Base-by-base conservation (phyloP, 2,888 invertebrate genomes). In the Platycheirus albimanus region DNA sequence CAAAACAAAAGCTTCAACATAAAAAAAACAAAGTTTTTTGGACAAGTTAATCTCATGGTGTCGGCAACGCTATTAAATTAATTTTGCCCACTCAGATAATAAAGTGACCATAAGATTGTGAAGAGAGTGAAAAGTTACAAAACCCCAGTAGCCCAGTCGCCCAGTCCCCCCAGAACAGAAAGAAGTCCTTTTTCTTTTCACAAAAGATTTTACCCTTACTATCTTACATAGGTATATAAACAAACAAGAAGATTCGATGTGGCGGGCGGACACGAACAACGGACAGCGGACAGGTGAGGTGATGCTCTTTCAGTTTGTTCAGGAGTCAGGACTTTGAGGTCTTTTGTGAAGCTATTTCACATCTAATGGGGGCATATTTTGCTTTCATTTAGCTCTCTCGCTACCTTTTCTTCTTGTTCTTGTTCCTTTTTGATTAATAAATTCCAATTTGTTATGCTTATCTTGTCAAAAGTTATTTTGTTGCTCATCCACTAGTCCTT, bases 371-470 rank as follows among this genome's bases (percentile, higher is more conserved):
- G 15, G 33, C n/a, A 41, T 52, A 38, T 56, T 64, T 17, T 3
- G 15, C 41, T 52, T 36, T 56, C 36, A 56, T 43, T 71, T 43
- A 43, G 4, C 19, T 33, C 24, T 28, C 38, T 47, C n/a, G n/a
- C 17, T 11, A 30, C 15, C n/a, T 10, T 30, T 28, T 2, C 8
- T 8, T 24, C 19, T n/a, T 10, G 11, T 20, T 43, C 19, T 17
- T 43, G 7, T 0, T 38, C 24, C 24, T n/a, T 28, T 54, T 30
- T 47, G 51, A 52, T 72, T 64, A 49, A 64, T 24, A 64, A 64
- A 64, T 71, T 72, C 66, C 61, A 72, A 66, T 79, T 79, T 72
- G 72, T 66, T 61, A 72, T 79, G 72, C 72, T 52, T 61, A 79
- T 72, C 72, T 58, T 79, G 72, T 72, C 78, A 72, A 72, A 72